Base-by-base conservation (phyloP, 2,797 vertebrate genomes). In the Synanceia verrucosa region DNA sequence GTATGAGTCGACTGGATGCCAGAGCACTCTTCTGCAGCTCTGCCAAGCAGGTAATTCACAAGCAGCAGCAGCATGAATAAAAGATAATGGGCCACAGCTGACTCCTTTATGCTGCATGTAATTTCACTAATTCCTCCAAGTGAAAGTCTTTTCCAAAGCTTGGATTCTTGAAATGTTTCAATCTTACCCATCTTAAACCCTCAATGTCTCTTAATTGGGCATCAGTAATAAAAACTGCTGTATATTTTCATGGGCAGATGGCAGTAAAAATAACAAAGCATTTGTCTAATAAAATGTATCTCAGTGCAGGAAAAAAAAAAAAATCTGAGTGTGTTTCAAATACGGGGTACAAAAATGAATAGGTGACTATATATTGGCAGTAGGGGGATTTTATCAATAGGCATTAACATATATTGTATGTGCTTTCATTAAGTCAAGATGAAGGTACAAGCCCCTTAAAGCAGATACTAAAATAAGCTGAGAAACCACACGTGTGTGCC, bases 41-140 rank as follows among this genome's bases (percentile, higher is more conserved):
- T 91, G 90, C 90, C 92, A 91, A 93, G 93, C 92, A 94, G 91
- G 92, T 93, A 93, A 94, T 93, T 92, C 93, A 93, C 88, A 88
- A 89, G 91, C 90, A 90, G 90, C 84, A 88, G 90, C 82, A 73
- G 84, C 88, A 94, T 94, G 91, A 94, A 94, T 94, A 91, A 94
- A 93, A 92, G 79, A 94, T 93, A 90, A 90, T 88, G 84, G 84
- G 85, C 85, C 86, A 83, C 89, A 91, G 90, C 90, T 91, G 90
- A 93, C 87, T 93, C 89, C 84, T 91, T 89, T 91, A 89, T 88
- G 81, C 84, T 70, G 87, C 85, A 83, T 91, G 85, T 88, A 86
- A 87, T 92, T 90, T 86, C 71, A 79, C 86, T 89, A 87, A 86
- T 92, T 89, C 79, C 81, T 89, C 86, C 71, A 86, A 88, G 83